phyloP scores from a whole-genome alignment of 1,140 invertebrate species.

The Drosophila nikananu region DNA sequence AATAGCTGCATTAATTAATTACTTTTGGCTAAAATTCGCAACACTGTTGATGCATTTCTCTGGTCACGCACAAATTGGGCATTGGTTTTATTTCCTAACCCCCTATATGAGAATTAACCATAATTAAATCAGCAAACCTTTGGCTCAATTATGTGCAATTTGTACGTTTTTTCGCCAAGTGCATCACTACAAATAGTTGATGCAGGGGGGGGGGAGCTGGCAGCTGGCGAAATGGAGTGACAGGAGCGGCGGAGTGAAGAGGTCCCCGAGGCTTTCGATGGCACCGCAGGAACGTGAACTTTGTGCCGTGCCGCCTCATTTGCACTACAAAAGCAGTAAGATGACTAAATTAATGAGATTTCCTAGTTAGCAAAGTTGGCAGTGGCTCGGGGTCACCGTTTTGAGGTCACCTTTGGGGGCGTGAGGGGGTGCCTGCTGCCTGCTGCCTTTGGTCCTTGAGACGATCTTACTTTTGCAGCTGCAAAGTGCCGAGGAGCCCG shows the following conservation, averaged over 20 bases:
- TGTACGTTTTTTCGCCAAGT: neutral
- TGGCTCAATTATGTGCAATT: neutral
- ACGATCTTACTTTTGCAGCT: slow-evolving; percentile 47
- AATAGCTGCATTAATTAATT: neutral
- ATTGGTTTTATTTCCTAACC: neutral
- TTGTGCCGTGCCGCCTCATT: slow-evolving; percentile 73
- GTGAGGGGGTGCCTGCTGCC: neutral
- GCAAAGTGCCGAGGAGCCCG: slow-evolving; percentile 20
- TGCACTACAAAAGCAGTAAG: slow-evolving; percentile 51
- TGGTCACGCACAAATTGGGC: neutral
- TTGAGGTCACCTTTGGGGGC: slow-evolving; percentile 28
- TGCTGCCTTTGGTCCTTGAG: slow-evolving; percentile 17
- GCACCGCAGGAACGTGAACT: slow-evolving; percentile 67
- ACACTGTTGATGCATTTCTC: neutral
- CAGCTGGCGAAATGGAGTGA: slow-evolving; percentile 27
- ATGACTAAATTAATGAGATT: slow-evolving; percentile 78
- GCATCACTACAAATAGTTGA: slow-evolving; percentile 14
- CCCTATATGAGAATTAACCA: neutral
- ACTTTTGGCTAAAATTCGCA: neutral
- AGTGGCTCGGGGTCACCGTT: slow-evolving; percentile 38
- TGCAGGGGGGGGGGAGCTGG: too few relatives aligned
- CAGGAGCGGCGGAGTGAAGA: slow-evolving; percentile 25
- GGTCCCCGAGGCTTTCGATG: slow-evolving; percentile 54
- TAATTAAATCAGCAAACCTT: slow-evolving; percentile 2
- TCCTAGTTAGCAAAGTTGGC: slow-evolving; percentile 49